A percentile compares a stretch with the other conserved stretches of the same genome.
These are phyloP conservation scores for Bagarius yarrelli DNA, from an alignment of 2,113 vertebrate genomes.

Conservation along the genomic window DNA sequence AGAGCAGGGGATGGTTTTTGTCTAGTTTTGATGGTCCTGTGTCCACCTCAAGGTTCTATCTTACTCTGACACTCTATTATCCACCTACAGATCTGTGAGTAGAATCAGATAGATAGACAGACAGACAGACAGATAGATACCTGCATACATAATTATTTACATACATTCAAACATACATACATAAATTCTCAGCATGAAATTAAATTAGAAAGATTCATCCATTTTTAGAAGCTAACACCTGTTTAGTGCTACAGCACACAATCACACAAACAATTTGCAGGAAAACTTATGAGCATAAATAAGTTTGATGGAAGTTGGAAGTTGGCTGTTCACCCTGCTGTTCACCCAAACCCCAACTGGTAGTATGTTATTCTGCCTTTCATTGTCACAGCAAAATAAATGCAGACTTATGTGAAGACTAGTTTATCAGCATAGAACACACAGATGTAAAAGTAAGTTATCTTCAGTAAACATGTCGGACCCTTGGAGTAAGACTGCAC, in stretches of 20 bases:
- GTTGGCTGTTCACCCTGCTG: neutral
- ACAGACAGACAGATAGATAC: too few relatives aligned
- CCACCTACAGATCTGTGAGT: too few relatives aligned
- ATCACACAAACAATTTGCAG: neutral
- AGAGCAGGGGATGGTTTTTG: too few relatives aligned
- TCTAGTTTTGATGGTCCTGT: too few relatives aligned
- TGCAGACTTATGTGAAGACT: constrained; percentile 61
- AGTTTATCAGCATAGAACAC: constrained; percentile 73
- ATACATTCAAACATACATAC: too few relatives aligned
- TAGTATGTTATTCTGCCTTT: constrained; percentile 12
- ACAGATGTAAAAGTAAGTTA: constrained; percentile 55
- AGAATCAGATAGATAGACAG: too few relatives aligned
- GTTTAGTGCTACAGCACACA: neutral
- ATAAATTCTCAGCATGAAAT: too few relatives aligned
- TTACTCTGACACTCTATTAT: too few relatives aligned
- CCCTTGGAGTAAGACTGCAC: constrained; percentile 57
- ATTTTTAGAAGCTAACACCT: neutral
- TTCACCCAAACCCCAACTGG: neutral
- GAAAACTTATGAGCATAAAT: neutral
- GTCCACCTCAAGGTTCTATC: too few relatives aligned
- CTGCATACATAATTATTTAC: too few relatives aligned
- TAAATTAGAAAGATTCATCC: too few relatives aligned
- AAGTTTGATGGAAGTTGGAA: neutral
- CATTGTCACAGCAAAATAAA: neutral
- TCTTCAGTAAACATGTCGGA: constrained; percentile 63